A percentile compares a stretch with the other conserved stretches of the same genome.
Evolutionary conservation across 1,140 invertebrate genomes (phyloP).

Genomic region (Brachionus calyciflorus): DNA sequence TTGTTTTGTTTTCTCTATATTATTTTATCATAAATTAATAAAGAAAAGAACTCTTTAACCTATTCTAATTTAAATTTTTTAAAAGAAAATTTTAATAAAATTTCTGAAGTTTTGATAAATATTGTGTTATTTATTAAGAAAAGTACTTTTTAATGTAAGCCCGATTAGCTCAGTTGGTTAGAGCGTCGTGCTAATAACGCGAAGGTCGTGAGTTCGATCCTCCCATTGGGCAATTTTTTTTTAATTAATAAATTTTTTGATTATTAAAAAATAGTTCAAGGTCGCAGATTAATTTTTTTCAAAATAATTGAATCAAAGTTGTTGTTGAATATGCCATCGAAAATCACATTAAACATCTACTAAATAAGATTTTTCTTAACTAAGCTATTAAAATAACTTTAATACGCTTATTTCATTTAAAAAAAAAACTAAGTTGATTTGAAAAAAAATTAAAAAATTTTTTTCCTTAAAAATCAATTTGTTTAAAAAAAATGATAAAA

Average conservation of each 20-base stretch:
- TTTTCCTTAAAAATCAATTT: not conserved
- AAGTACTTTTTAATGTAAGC: not conserved
- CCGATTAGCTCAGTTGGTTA: constrained; percentile 45
- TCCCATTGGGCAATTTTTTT: constrained; percentile 40
- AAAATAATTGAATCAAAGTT: not conserved
- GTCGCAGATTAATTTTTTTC: not conserved
- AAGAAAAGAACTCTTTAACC: no score
- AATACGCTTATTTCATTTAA: no score
- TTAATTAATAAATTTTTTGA: not conserved
- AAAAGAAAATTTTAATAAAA: no score
- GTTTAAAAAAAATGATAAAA: not conserved
- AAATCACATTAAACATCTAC: no score
- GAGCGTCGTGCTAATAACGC: constrained; percentile 45
- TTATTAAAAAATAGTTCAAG: not conserved
- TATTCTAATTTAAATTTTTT: no score
- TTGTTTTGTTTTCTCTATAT: no score
- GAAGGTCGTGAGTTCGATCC: constrained; percentile 45
- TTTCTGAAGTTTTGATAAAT: no score
- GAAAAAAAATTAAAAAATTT: not conserved
- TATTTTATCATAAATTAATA: no score
- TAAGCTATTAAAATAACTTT: no score
- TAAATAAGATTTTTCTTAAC: no score
- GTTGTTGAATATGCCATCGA: no score
- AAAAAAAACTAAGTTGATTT: not conserved
- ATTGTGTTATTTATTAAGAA: no score